phyloP scores from a whole-genome alignment of 2,113 vertebrate species.

The Plotosus lineatus region DNA sequence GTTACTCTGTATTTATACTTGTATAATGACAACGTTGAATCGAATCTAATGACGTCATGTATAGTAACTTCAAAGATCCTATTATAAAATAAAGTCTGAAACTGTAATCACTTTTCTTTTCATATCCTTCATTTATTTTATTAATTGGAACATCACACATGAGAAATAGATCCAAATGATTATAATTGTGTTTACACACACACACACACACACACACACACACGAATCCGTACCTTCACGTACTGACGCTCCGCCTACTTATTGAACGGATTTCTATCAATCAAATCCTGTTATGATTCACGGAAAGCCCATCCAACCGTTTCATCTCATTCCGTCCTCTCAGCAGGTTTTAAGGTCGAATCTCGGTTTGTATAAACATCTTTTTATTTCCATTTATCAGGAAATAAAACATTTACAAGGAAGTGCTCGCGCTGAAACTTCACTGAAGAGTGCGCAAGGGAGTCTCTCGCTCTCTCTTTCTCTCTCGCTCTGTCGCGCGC shows the following conservation, averaged over 20 bases:
- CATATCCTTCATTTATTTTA: no score
- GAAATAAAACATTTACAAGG: background rate
- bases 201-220: background rate
- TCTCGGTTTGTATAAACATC: background rate
- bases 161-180: background rate
- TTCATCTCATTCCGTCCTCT: background rate
- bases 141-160: no score
- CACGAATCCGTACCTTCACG: background rate
- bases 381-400: background rate
- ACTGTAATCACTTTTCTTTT: no score
- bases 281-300: background rate
- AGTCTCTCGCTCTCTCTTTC: background rate
- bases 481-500: no score
- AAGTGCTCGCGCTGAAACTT: background rate
- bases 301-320: background rate
- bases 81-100: no score
- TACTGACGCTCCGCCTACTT: conserved; percentile 11
- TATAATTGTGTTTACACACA: background rate
- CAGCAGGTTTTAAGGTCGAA: background rate
- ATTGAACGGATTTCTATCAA: background rate
- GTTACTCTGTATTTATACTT: no score
- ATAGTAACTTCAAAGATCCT: background rate
- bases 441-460: background rate
- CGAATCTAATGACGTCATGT: background rate
- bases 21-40: no score